A percentile compares a stretch with the other conserved stretches of the same genome.
Conservation (phyloP, 2,113 vertebrate species). For the Phylloscopus trochiloides region DNA sequence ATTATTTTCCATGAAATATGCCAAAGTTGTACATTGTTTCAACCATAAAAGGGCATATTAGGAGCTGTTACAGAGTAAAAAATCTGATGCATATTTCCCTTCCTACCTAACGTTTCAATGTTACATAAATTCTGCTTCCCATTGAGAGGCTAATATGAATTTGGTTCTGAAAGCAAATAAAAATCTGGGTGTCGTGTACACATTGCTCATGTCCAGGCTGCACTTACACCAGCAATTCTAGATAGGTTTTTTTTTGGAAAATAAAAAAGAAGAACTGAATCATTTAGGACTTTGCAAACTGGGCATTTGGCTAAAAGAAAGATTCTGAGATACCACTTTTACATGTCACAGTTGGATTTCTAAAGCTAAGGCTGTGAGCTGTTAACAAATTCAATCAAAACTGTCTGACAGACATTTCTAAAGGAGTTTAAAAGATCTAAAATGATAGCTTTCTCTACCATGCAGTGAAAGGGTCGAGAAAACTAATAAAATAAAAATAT, state of each 20-base stretch:
- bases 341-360: slow-evolving; percentile 20
- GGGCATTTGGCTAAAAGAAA: background rate
- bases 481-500: background rate
- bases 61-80: background rate
- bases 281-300: background rate
- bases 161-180: background rate
- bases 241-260: background rate
- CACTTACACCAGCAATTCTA: background rate
- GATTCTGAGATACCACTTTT: background rate
- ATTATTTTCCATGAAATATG: background rate
- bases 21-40: background rate
- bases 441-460: background rate
- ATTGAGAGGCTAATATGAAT: background rate
- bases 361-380: slow-evolving; percentile 27
- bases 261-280: background rate
- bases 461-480: background rate
- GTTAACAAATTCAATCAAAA: slow-evolving; percentile 41
- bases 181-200: background rate
- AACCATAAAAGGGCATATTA: background rate
- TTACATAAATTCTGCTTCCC: background rate
- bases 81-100: background rate
- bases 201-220: background rate
- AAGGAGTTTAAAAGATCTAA: background rate
- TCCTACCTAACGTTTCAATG: background rate
- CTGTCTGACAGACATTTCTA: background rate